These are phyloP conservation scores for Druceiella hillmani DNA, from an alignment of 2,888 invertebrate genomes.

Conservation along the genomic window DNA sequence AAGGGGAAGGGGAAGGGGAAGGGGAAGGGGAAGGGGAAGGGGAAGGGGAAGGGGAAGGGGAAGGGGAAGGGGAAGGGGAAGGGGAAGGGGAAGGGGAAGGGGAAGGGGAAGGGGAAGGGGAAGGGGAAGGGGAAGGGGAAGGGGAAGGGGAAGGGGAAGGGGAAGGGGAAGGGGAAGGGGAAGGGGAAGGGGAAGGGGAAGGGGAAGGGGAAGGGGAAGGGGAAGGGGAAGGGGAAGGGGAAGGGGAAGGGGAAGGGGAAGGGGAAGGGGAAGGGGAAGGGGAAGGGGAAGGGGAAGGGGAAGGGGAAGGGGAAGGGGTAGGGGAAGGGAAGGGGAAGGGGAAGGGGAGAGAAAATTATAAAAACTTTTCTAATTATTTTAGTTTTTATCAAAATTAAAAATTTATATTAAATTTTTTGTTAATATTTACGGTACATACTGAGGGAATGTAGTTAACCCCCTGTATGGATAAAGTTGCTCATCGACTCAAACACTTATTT, in stretches of 20 bases:
- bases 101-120: not conserved
- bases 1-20: not conserved
- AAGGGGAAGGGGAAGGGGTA: slow-evolving; percentile 3
- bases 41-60: not conserved
- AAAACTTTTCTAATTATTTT: too few relatives aligned
- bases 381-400: too few relatives aligned
- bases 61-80: not conserved
- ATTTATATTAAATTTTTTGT: too few relatives aligned
- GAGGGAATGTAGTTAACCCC: too few relatives aligned
- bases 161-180: not conserved
- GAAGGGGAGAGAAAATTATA: slow-evolving; percentile 13
- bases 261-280: slow-evolving; percentile 1
- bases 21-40: not conserved
- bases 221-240: not conserved
- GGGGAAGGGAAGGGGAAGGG: slow-evolving; percentile 14
- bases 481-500: too few relatives aligned
- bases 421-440: too few relatives aligned
- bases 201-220: not conserved
- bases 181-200: not conserved
- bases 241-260: not conserved
- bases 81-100: not conserved
- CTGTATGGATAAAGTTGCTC: too few relatives aligned
- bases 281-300: slow-evolving; percentile 8
- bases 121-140: not conserved
- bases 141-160: not conserved